Conservation (phyloP, 2,888 invertebrate genomes). For the Euplagia quadripunctaria region DNA sequence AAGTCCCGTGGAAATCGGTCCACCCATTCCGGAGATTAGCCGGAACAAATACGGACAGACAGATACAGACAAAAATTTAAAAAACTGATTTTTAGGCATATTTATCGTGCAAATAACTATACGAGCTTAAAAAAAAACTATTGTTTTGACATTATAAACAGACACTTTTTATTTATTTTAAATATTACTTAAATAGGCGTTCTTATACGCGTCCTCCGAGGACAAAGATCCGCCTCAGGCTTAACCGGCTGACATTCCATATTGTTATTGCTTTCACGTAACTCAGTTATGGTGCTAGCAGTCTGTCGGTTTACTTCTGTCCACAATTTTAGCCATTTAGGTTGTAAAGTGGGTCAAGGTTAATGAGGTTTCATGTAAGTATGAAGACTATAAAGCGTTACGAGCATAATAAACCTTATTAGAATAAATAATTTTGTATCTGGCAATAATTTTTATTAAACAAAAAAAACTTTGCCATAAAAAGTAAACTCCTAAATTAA, state of each 20-base stretch:
- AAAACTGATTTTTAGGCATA: too few relatives aligned
- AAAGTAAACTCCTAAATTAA: neutral
- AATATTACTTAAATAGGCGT: too few relatives aligned
- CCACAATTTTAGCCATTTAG: constrained; percentile 35
- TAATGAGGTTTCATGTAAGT: constrained; percentile 16
- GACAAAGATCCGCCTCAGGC: constrained; percentile 33
- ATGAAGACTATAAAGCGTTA: constrained; percentile 13
- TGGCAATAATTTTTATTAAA: neutral
- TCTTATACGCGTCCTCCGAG: neutral
- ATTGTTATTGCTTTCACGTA: constrained; percentile 34
- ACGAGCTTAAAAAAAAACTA: too few relatives aligned
- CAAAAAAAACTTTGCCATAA: neutral
- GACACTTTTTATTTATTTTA: too few relatives aligned
- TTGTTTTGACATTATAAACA: too few relatives aligned
- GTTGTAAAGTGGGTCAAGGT: constrained; percentile 35
- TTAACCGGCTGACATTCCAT: constrained; percentile 24
- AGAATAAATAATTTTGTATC: neutral
- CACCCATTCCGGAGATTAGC: too few relatives aligned
- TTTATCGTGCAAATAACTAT: too few relatives aligned
- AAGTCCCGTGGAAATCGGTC: too few relatives aligned
- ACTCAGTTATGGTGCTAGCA: constrained; percentile 34
- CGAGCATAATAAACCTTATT: constrained; percentile 8
- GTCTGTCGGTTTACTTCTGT: constrained; percentile 38
- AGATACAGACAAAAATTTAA: too few relatives aligned
- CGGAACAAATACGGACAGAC: too few relatives aligned